Percentiles rank a stretch among this genome's conserved stretches.
Conservation (phyloP, 2,797 vertebrate species). For the Pteropus rufus region DNA sequence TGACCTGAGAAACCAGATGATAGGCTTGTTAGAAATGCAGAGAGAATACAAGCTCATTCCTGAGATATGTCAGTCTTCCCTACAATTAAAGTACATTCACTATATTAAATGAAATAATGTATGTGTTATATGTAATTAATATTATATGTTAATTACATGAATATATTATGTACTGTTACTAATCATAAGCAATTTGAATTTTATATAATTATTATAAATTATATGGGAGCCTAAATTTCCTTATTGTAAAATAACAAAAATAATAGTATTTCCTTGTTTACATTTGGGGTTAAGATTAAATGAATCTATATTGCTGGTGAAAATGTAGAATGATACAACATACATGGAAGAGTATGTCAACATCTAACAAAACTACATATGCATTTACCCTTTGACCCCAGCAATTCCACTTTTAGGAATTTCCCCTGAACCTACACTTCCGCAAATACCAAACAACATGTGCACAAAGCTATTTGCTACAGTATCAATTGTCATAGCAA, state of each 20-base stretch:
- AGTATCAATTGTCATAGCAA: neutral
- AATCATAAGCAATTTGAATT: neutral
- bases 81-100: neutral
- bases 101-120: neutral
- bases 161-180: neutral
- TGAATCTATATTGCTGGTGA: neutral
- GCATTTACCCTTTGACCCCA: neutral
- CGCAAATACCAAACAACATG: neutral
- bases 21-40: neutral
- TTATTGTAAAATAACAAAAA: neutral
- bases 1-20: neutral
- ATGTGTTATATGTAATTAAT: neutral
- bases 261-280: neutral
- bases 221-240: neutral
- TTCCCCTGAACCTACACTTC: neutral
- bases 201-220: neutral
- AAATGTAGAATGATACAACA: neutral
- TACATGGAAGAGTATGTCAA: neutral
- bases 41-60: neutral
- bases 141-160: neutral
- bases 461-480: neutral
- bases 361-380: neutral
- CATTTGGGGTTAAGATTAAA: neutral
- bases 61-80: neutral
- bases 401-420: neutral